A percentile compares a stretch with the other conserved stretches of the same genome.
Evolutionary conservation across 1,140 invertebrate genomes (phyloP).

Genomic region (Bombus balteatus): DNA sequence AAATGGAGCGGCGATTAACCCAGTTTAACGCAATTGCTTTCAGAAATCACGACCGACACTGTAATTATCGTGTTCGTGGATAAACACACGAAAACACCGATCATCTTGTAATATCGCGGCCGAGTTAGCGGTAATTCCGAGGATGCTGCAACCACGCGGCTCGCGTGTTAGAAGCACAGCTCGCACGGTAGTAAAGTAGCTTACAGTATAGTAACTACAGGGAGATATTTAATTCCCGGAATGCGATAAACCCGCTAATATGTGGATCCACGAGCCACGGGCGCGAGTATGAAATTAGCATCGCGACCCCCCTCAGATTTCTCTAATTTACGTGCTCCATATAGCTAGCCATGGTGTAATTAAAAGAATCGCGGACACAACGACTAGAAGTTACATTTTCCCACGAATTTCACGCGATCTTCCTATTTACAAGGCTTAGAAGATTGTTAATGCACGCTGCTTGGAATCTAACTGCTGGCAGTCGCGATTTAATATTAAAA

Average conservation of each 20-base stretch:
- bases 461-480: too few species aligned
- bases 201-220: conserved; percentile 56
- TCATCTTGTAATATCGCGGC: not conserved
- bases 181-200: conserved; percentile 49
- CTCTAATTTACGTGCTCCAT: conserved; percentile 48
- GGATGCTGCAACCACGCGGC: conserved; percentile 16
- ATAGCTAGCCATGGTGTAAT: not conserved
- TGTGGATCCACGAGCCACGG: conserved; percentile 41
- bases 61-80: conserved; percentile 3
- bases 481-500: not conserved
- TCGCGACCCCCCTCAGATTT: conserved; percentile 17
- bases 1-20: conserved; percentile 2
- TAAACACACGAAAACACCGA: conserved; percentile 14
- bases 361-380: not conserved
- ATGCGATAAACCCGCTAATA: conserved; percentile 60
- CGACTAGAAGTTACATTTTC: not conserved
- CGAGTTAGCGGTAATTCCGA: conserved; percentile 45
- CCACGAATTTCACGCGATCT: not conserved
- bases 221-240: conserved; percentile 64
- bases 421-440: not conserved
- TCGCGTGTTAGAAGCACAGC: conserved; percentile 14
- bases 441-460: not conserved
- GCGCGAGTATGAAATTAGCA: conserved; percentile 50
- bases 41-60: conserved; percentile 24
- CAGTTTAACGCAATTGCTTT: conserved; percentile 13